Conservation (phyloP, 1,140 invertebrate species). For the Phortica variegata region DNA sequence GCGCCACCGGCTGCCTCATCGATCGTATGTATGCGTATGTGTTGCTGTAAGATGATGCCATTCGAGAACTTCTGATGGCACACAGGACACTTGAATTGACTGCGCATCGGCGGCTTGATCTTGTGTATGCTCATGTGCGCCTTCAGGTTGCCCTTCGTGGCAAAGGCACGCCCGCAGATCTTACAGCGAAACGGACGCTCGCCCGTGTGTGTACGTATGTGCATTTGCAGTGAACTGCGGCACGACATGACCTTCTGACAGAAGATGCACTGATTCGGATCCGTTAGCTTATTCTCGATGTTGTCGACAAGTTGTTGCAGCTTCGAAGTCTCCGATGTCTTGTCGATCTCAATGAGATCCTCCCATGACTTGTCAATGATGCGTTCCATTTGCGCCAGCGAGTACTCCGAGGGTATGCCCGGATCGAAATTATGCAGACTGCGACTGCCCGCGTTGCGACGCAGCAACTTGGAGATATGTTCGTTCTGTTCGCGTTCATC, state of each 20-base stretch:
- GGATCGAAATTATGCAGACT: constrained; percentile 11
- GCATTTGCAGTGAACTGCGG: constrained; percentile 98
- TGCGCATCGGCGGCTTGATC: constrained; percentile 85
- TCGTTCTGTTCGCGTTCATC: constrained; percentile 17
- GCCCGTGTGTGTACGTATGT: constrained; percentile 85
- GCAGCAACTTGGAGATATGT: constrained; percentile 35
- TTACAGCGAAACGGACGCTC: constrained; percentile 96
- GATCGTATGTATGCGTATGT: constrained; percentile 89
- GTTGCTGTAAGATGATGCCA: constrained; percentile 91
- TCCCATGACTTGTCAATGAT: constrained; percentile 89
- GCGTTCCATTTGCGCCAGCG: constrained; percentile 46
- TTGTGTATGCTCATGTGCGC: constrained; percentile 99
- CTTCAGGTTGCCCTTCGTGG: constrained; percentile 97
- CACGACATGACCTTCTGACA: constrained; percentile 96
- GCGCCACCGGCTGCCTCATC: constrained; percentile 64
- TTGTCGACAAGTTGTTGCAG: constrained; percentile 94
- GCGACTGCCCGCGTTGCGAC: constrained; percentile 39
- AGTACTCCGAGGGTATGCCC: constrained; percentile 31
- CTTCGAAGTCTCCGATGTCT: constrained; percentile 89
- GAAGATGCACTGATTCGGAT: constrained; percentile 97
- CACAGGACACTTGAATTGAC: constrained; percentile 95
- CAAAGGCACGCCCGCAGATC: constrained; percentile 93
- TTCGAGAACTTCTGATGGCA: constrained; percentile 98
- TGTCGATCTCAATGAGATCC: constrained; percentile 85
- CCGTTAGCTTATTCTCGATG: constrained; percentile 92